phyloP scores from a whole-genome alignment of 2,888 invertebrate species.

The Phragmatobia fuliginosa region DNA sequence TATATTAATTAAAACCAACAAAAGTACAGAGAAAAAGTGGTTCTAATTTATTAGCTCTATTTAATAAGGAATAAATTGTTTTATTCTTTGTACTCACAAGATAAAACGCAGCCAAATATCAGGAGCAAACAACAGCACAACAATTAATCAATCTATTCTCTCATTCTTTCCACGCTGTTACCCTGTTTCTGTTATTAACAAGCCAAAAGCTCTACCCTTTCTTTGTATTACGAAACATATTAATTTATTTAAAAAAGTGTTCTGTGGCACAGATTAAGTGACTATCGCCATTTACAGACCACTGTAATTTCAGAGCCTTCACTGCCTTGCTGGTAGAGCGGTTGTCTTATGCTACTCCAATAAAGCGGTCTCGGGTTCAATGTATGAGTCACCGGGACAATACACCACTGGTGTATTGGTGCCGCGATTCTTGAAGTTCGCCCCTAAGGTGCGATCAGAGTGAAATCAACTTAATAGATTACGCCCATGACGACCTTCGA shows the following conservation, averaged over 20 bases:
- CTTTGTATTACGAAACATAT: not conserved
- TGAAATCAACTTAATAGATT: too few relatives aligned
- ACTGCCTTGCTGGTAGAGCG: too few relatives aligned
- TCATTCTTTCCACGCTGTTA: not conserved
- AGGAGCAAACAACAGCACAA: not conserved
- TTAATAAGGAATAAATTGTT: not conserved
- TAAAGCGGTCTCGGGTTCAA: too few relatives aligned
- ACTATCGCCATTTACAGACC: not conserved
- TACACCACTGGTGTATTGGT: too few relatives aligned
- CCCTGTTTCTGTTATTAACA: not conserved
- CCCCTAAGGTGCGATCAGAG: too few relatives aligned
- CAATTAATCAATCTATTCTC: conserved; percentile 2
- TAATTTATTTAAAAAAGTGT: not conserved
- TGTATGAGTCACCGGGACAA: too few relatives aligned
- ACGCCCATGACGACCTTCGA: too few relatives aligned
- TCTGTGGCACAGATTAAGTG: not conserved
- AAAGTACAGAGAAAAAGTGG: not conserved
- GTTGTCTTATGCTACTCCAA: too few relatives aligned
- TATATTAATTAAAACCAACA: not conserved
- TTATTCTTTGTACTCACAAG: not conserved
- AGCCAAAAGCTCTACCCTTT: not conserved
- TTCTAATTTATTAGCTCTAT: not conserved
- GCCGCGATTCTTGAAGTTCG: too few relatives aligned
- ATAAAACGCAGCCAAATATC: not conserved
- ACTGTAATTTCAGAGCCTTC: too few relatives aligned